Evolutionary conservation across 2,113 vertebrate species (phyloP).

Genomic region (Thalassarche chlororhynchos): DNA sequence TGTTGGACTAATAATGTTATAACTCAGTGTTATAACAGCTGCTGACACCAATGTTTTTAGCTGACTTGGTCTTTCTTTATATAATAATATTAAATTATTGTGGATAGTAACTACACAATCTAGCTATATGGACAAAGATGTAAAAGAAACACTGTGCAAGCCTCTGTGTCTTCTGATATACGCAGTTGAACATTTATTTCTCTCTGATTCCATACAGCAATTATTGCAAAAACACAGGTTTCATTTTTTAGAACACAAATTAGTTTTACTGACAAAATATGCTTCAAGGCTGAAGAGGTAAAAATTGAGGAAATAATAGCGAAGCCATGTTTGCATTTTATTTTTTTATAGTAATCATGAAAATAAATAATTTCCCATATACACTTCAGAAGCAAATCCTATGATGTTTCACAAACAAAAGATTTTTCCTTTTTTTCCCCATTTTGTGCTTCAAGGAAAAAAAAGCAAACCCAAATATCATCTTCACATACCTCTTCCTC

Average conservation of each 20-base stretch:
- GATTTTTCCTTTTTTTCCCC: not conserved
- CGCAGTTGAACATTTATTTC: not conserved
- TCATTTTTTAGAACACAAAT: not conserved
- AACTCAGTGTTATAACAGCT: not conserved
- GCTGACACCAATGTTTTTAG: not conserved
- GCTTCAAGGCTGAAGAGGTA: not conserved
- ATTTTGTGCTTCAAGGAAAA: not conserved
- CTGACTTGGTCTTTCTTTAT: not conserved
- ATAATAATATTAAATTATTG: not conserved
- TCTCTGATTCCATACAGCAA: not conserved
- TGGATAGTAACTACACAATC: not conserved
- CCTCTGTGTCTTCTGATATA: not conserved
- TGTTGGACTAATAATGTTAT: not conserved
- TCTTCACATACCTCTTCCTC: not conserved
- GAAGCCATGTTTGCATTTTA: not conserved
- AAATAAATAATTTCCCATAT: not conserved
- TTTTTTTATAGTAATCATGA: not conserved
- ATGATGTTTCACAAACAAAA: not conserved
- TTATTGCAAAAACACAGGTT: not conserved
- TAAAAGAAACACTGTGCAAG: not conserved
- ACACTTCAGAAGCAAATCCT: not conserved
- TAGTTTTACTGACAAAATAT: not conserved
- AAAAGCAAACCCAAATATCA: rapidly evolving
- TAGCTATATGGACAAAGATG: not conserved
- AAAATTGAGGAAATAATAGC: not conserved